A percentile compares a stretch with the other conserved stretches of the same genome.
Conservation (phyloP, 53 echinoderm and acorn worm genomes). For the Hippasteria phrygiana region DNA sequence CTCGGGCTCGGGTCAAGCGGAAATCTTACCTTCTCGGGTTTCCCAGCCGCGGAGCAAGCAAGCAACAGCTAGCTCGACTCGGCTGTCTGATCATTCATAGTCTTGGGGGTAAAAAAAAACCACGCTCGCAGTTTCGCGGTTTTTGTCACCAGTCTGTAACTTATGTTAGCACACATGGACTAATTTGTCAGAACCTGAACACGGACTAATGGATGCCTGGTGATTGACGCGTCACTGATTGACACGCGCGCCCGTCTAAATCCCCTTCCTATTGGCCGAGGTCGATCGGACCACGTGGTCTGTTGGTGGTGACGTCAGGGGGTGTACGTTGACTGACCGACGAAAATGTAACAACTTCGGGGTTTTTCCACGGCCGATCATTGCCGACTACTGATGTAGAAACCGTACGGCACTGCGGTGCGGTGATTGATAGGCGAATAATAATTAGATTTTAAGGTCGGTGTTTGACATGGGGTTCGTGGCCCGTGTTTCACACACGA, state of each 20-base stretch:
- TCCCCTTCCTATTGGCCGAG: constrained; percentile 55
- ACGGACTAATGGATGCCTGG: constrained; percentile 66
- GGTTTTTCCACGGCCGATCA: background rate
- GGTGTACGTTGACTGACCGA: constrained; percentile 26
- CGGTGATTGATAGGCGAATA: constrained; percentile 46
- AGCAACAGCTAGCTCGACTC: constrained; percentile 58
- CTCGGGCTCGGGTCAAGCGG: constrained; percentile 61
- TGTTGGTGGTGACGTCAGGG: constrained; percentile 59
- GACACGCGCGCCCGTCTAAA: constrained; percentile 38
- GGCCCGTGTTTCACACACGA: constrained; percentile 21
- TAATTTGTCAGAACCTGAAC: constrained; percentile 71
- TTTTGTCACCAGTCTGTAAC: constrained; percentile 52
- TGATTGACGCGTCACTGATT: constrained; percentile 73
- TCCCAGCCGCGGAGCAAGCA: constrained; percentile 20
- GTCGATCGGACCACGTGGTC: constrained; percentile 56
- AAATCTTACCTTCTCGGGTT: constrained; percentile 65
- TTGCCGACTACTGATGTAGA: background rate
- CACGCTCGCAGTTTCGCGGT: constrained; percentile 39
- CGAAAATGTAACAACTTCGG: constrained; percentile 76
- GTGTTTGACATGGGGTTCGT: background rate
- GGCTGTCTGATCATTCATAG: constrained; percentile 4
- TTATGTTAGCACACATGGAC: constrained; percentile 74
- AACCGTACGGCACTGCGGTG: background rate
- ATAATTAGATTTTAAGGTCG: background rate
- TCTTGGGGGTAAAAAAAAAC: background rate